Percentiles rank a stretch among this genome's conserved stretches.
Conservation (phyloP, 2,797 vertebrate species). For the Tangara arthus region DNA sequence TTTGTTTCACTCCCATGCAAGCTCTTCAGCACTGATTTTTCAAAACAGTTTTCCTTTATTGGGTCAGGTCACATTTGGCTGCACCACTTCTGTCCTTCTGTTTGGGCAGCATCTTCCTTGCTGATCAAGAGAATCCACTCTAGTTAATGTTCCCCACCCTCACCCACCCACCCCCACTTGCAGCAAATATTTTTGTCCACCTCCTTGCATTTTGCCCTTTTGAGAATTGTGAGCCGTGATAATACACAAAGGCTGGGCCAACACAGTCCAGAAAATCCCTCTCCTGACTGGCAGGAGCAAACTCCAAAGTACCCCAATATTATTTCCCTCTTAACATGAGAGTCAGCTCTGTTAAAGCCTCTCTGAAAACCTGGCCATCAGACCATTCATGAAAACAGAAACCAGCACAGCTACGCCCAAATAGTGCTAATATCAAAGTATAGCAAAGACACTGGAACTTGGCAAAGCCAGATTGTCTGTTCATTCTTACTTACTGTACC, state of each 20-base stretch:
- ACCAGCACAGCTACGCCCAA: background rate
- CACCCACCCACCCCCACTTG: background rate
- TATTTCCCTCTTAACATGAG: constrained; percentile 28
- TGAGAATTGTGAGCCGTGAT: background rate
- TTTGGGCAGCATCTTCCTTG: background rate
- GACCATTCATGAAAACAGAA: background rate
- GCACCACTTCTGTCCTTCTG: background rate
- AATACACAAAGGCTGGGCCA: background rate
- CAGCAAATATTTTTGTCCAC: background rate
- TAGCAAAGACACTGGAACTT: background rate
- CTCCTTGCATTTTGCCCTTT: background rate
- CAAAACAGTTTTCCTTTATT: background rate
- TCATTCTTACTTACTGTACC: background rate
- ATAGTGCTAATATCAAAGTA: background rate
- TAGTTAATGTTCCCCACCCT: background rate
- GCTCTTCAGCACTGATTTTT: background rate
- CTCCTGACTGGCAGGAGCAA: constrained; percentile 31
- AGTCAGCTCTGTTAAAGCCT: constrained; percentile 10
- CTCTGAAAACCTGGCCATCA: background rate
- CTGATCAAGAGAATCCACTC: background rate
- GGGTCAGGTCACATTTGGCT: background rate
- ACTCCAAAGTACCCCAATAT: background rate
- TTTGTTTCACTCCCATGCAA: background rate
- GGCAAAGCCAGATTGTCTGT: background rate
- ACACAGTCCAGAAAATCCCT: constrained; percentile 39